phyloP scores from a whole-genome alignment of 2,113 vertebrate species.

The Pheucticus melanocephalus region DNA sequence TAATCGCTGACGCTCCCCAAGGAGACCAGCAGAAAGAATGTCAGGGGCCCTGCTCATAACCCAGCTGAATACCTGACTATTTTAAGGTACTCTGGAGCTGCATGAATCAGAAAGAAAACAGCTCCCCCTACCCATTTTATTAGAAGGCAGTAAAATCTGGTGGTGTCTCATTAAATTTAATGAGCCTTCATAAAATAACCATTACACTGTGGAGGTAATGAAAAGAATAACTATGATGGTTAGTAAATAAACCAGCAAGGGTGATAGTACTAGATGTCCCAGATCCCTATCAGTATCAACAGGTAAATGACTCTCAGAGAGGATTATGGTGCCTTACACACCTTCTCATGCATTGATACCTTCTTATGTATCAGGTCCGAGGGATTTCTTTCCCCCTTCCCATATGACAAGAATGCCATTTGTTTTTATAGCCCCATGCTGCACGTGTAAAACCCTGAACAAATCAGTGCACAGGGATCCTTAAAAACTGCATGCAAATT shows the following conservation, averaged over 20 bases:
- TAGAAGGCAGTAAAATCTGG: constrained; percentile 70
- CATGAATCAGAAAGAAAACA: constrained; percentile 69
- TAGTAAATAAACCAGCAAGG: constrained; percentile 75
- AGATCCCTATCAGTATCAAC: not conserved
- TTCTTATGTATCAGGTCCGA: not conserved
- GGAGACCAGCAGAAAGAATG: constrained; percentile 14
- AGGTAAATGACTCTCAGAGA: not conserved
- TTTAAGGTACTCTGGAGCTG: constrained; percentile 65
- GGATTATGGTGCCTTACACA: not conserved
- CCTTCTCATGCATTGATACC: not conserved
- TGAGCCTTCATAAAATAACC: constrained; percentile 78
- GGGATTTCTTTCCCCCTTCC: not conserved
- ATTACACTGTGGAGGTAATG: constrained; percentile 75
- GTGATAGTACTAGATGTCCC: not conserved
- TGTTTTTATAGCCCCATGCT: not conserved
- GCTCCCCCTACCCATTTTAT: constrained; percentile 68
- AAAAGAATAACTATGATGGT: constrained; percentile 71
- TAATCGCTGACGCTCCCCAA: not conserved
- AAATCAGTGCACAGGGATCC: fast-evolving
- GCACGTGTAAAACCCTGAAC: not conserved
- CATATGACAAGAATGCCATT: not conserved
- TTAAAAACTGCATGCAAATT: not conserved
- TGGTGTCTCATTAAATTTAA: constrained; percentile 80
- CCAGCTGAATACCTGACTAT: constrained; percentile 27
- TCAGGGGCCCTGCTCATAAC: not conserved